phyloP scores from a whole-genome alignment of 2,113 vertebrate species.

The Anhinga rufa region DNA sequence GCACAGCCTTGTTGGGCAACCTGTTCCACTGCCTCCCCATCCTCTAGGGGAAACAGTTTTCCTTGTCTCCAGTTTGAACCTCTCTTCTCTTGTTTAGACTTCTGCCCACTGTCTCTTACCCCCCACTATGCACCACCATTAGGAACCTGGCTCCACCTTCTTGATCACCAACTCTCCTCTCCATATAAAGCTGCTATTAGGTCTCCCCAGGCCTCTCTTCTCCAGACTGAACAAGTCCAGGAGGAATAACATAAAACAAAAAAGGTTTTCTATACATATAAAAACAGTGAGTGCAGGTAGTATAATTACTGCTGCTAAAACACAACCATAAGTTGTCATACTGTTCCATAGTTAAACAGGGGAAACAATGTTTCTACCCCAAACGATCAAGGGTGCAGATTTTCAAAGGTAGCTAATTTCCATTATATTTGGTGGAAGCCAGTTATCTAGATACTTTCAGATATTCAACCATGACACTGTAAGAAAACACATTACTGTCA shows the following conservation, averaged over 20 bases:
- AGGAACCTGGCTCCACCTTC: neutral
- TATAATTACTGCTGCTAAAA: neutral
- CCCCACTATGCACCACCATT: neutral
- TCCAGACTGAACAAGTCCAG: neutral
- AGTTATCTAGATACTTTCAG: neutral
- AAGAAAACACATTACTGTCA: neutral
- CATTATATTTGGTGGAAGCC: neutral
- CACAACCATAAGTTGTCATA: neutral
- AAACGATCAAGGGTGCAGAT: neutral
- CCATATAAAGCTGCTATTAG: neutral
- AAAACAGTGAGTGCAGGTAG: neutral
- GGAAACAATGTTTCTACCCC: neutral
- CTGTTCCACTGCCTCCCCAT: neutral
- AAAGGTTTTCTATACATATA: neutral
- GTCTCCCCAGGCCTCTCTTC: neutral
- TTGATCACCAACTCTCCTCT: neutral
- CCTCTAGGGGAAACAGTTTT: neutral
- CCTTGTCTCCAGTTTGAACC: neutral
- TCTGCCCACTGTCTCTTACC: neutral
- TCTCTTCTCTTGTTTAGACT: neutral
- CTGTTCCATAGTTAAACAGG: neutral
- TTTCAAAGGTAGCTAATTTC: neutral
- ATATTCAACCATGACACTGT: neutral
- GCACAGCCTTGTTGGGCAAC: neutral
- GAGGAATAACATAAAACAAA: neutral